Base-by-base conservation (phyloP, 2,797 vertebrate genomes). In the Oceanodroma leucorhoa region DNA sequence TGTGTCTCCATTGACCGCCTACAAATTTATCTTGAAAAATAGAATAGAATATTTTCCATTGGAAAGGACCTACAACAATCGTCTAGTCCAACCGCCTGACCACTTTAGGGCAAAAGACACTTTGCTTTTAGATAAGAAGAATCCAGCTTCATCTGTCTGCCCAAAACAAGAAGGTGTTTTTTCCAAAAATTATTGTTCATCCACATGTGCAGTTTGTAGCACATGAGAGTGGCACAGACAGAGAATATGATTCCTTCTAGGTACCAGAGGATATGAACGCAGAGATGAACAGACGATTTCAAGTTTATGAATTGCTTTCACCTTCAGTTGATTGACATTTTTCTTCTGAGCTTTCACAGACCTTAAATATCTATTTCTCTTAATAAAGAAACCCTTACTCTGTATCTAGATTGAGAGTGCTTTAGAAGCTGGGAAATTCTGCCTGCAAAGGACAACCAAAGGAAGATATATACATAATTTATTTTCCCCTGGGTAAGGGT, bases 391-490 rank as follows among this genome's bases (percentile, higher is more conserved):
- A 40, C 8, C 26, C 16, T 77, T 43, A 32, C 36, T 66, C 13
- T 60, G 1, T 70, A 7, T 40, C 40, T 80, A 30, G 29, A 67
- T 17, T 55, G 71, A 82, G 36, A 87, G 43, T 46, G n/a, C 61
- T 87, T 77, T 53, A 73, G 45, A 82, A 94, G 26, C n/a, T 17
- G 9, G 53, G 61, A 91, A 95, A 78, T 75, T 85, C 53, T 94
- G 40, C 16, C 83, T 92, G 40, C 48, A 77, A 67, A 92, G 72
- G 61, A 71, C 67, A 86, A 91, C 57, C 29, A 86, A 69, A 66
- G 61, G 72, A 94, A 91, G 79, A 67, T 7, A 26, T 12, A 90
- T 96, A 45, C 71, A 90, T 96, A 89, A 96, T 94, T 94, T 91
- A 94, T 94, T 69, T 90, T 91, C 87, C 91, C 79, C 38, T 75